phyloP scores from a whole-genome alignment of 1,140 invertebrate species.

The Papilio dardanus region DNA sequence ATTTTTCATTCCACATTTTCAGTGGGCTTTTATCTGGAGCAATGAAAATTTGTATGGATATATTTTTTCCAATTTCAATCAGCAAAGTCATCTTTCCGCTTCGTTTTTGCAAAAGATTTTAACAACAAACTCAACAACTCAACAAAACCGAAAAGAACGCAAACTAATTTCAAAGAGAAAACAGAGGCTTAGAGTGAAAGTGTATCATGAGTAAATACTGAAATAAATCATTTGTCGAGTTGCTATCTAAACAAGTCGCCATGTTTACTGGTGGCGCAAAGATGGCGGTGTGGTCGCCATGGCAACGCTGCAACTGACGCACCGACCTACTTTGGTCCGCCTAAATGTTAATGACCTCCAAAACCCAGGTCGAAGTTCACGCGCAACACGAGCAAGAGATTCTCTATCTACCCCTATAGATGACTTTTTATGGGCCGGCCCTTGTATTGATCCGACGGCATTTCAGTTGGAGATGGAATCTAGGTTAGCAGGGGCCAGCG shows the following conservation, averaged over 20 bases:
- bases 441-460: conserved; percentile 71
- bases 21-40: neutral
- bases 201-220: conserved; percentile 37
- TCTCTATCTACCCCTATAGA: conserved; percentile 66
- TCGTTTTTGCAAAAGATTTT: neutral
- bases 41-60: neutral
- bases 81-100: neutral
- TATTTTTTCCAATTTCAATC: neutral
- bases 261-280: conserved; percentile 44
- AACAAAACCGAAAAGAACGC: conserved; percentile 17
- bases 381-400: conserved; percentile 76
- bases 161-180: conserved; percentile 39
- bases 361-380: conserved; percentile 81
- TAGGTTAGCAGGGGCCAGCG: conserved; percentile 61
- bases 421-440: conserved; percentile 69
- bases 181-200: conserved; percentile 34
- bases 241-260: conserved; percentile 49
- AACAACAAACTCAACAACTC: neutral
- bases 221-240: conserved; percentile 32
- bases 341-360: conserved; percentile 82
- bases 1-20: neutral
- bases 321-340: conserved; percentile 75
- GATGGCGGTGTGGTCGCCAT: conserved; percentile 60
- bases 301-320: conserved; percentile 72
- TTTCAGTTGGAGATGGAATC: conserved; percentile 62